These are phyloP conservation scores for Pica pica DNA, from an alignment of 2,113 vertebrate genomes.

Conservation along the genomic window DNA sequence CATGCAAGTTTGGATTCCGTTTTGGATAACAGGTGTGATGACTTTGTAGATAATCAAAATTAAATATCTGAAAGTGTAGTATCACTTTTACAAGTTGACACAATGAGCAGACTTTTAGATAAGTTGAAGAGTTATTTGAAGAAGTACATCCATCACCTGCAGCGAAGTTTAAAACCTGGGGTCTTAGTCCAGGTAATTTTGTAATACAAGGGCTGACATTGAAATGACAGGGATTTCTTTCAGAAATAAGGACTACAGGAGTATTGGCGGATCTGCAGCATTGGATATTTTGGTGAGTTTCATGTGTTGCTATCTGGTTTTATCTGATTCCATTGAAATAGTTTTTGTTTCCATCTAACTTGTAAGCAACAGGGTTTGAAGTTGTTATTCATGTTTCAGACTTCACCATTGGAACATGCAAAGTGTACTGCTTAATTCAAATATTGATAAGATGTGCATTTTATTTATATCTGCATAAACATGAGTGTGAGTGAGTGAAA, in stretches of 20 bases:
- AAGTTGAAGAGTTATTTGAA: neutral
- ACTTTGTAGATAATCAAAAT: neutral
- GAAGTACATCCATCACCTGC: neutral
- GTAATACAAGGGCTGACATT: neutral
- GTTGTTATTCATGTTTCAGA: neutral
- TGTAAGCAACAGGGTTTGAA: neutral
- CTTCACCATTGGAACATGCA: neutral
- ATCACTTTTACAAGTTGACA: neutral
- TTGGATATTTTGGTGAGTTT: neutral
- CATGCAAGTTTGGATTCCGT: neutral
- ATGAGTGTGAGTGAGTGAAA: neutral
- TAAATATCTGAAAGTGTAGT: neutral
- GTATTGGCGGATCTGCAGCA: neutral
- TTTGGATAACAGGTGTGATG: neutral
- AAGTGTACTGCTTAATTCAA: neutral
- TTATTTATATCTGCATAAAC: neutral
- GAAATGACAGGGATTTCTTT: neutral
- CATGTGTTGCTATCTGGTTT: neutral
- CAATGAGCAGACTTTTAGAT: neutral
- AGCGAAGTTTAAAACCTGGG: neutral
- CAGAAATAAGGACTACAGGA: neutral
- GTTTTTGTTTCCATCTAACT: neutral
- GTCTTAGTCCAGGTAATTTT: neutral
- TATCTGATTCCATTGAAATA: neutral
- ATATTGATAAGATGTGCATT: neutral